phyloP scores from a whole-genome alignment of 2,113 vertebrate species.

The Eudorcas thomsonii region DNA sequence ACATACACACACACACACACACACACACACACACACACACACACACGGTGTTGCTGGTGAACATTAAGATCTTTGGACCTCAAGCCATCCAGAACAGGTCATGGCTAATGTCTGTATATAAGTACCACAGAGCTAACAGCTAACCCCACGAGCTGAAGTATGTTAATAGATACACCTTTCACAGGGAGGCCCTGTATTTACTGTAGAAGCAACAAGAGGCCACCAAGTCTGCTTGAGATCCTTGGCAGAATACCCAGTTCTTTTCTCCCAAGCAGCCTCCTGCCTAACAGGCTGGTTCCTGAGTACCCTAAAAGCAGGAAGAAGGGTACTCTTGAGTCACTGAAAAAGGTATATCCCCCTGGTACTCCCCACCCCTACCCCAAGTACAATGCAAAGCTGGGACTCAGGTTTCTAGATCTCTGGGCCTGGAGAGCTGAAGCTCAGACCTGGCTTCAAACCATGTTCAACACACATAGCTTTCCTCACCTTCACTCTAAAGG shows the following conservation, averaged over 20 bases:
- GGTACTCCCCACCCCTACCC: too few species aligned
- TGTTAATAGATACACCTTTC: not conserved
- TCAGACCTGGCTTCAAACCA: not conserved
- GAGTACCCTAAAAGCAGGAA: not conserved
- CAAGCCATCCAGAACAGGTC: not conserved
- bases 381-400: not conserved
- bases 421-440: not conserved
- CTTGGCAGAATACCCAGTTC: not conserved
- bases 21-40: not conserved
- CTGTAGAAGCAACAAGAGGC: not conserved
- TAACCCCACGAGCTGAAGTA: not conserved
- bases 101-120: not conserved
- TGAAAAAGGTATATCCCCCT: not conserved
- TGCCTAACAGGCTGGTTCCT: not conserved
- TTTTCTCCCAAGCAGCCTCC: not conserved
- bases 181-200: not conserved
- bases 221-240: not conserved
- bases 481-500: not conserved
- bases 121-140: not conserved
- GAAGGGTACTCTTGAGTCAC: not conserved
- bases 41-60: not conserved
- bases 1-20: not conserved
- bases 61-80: not conserved
- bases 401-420: not conserved
- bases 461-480: not conserved